Conservation (phyloP, 2,888 invertebrate genomes). For the Plagodis pulveraria region DNA sequence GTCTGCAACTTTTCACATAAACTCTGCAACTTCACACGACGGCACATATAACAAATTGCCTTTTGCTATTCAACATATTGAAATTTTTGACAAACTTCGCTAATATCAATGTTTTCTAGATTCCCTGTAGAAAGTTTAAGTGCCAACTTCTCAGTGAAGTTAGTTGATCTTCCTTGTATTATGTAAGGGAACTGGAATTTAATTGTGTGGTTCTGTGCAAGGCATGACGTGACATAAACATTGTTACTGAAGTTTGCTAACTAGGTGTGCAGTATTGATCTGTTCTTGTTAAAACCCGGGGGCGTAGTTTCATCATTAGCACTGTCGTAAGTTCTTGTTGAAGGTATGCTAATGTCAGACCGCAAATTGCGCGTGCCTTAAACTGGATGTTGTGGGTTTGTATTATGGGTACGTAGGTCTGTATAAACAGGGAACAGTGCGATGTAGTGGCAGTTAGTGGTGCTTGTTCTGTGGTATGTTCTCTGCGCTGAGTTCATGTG, state of each 20-base stretch:
- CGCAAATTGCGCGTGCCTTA: conserved; percentile 54
- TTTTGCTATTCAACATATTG: conserved; percentile 69
- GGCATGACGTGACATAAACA: conserved; percentile 23
- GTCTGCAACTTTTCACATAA: conserved; percentile 80
- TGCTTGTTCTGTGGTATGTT: conserved; percentile 18
- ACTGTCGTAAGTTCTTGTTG: conserved; percentile 48
- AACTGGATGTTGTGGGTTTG: conserved; percentile 49
- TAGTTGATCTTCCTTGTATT: conserved; percentile 13
- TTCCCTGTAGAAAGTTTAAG: conserved; percentile 14
- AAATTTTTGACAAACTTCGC: conserved; percentile 51
- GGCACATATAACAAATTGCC: conserved; percentile 69
- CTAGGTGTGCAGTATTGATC: conserved; percentile 37
- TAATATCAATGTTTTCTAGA: conserved; percentile 20
- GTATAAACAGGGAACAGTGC: conserved; percentile 2
- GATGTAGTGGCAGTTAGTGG: conserved; percentile 1
- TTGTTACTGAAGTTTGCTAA: conserved; percentile 38
- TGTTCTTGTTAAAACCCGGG: conserved; percentile 32
- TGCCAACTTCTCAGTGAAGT: conserved; percentile 7
- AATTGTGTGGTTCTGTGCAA: conserved; percentile 22
- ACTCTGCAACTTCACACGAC: conserved; percentile 72
- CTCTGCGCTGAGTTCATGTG: conserved; percentile 7
- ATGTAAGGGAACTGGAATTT: conserved; percentile 6
- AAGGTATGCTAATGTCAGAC: conserved; percentile 65
- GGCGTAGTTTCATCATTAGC: conserved; percentile 47
- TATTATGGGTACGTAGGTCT: conserved; percentile 19